phyloP scores from a whole-genome alignment of 2,888 invertebrate species.

The Leptinotarsa haldemani region DNA sequence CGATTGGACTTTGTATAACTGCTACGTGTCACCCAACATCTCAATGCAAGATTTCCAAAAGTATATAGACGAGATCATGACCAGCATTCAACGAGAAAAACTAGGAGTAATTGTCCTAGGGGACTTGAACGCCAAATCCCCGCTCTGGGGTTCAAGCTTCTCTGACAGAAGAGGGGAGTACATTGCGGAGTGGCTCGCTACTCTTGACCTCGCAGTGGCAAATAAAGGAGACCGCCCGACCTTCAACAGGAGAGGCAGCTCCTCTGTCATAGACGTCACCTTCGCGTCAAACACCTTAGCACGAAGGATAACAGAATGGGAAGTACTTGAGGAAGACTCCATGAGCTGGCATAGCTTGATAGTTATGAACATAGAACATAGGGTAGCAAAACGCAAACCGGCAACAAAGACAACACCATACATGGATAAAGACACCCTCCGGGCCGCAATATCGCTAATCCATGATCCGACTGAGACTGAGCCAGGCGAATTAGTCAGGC shows the following conservation, averaged over 20 bases:
- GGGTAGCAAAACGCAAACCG: not conserved
- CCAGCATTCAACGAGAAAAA: not conserved
- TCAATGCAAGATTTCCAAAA: not conserved
- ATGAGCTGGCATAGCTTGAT: not conserved
- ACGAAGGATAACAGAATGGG: not conserved
- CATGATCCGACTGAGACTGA: not conserved
- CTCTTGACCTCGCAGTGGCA: not conserved
- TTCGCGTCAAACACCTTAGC: not conserved
- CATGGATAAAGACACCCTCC: not conserved
- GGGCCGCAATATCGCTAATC: not conserved
- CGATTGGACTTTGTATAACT: not conserved
- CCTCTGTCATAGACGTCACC: not conserved
- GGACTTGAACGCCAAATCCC: constrained; percentile 11
- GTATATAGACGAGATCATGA: not conserved
- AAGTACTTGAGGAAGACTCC: not conserved
- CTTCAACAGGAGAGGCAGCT: not conserved
- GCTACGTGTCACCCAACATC: constrained; percentile 16
- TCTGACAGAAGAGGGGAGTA: not conserved
- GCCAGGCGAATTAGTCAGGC: constrained; percentile 3
- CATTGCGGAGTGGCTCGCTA: not conserved
- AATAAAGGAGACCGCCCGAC: not conserved
- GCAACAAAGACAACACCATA: not conserved
- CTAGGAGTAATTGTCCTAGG: not conserved
- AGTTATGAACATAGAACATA: constrained; percentile 3
- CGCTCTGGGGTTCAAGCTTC: not conserved